Percentiles rank a stretch among this genome's conserved stretches.
Conservation (phyloP, 1,140 invertebrate species). For the Habropoda laboriosa region DNA sequence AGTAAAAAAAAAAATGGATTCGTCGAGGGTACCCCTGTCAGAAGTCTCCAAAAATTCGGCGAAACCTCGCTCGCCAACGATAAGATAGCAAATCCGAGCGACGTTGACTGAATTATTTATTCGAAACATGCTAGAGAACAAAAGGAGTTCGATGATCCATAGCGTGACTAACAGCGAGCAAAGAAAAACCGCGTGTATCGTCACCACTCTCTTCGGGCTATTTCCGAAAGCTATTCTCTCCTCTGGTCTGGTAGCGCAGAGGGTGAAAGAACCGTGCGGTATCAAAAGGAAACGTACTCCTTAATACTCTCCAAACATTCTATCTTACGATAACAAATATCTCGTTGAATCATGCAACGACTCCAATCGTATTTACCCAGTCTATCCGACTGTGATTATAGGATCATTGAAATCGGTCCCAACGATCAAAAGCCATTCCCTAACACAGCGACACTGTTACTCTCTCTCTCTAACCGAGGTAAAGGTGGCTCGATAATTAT, state of each 20-base stretch:
- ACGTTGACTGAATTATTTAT: constrained; percentile 34
- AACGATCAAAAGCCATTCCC: too few species aligned
- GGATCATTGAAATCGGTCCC: too few species aligned
- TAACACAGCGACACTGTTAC: too few species aligned
- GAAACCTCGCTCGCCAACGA: background rate
- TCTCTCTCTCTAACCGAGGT: too few species aligned
- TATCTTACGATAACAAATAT: too few species aligned
- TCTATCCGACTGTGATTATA: too few species aligned
- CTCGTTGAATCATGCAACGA: too few species aligned
- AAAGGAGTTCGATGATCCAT: constrained; percentile 33
- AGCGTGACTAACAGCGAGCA: constrained; percentile 21
- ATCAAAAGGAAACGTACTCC: background rate
- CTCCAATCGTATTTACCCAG: too few species aligned
- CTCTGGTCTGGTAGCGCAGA: background rate
- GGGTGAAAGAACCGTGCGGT: constrained; percentile 7
- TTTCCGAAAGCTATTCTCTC: background rate
- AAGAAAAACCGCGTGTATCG: background rate
- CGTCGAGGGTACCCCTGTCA: too few species aligned
- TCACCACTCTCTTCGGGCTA: background rate
- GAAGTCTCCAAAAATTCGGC: background rate
- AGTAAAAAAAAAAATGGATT: too few species aligned
- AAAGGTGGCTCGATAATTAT: constrained; percentile 73
- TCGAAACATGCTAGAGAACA: background rate
- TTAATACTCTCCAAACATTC: background rate
- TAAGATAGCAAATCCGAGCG: background rate